phyloP scores from a whole-genome alignment of 2,797 vertebrate genomes.

The Hipposideros larvatus region DNA sequence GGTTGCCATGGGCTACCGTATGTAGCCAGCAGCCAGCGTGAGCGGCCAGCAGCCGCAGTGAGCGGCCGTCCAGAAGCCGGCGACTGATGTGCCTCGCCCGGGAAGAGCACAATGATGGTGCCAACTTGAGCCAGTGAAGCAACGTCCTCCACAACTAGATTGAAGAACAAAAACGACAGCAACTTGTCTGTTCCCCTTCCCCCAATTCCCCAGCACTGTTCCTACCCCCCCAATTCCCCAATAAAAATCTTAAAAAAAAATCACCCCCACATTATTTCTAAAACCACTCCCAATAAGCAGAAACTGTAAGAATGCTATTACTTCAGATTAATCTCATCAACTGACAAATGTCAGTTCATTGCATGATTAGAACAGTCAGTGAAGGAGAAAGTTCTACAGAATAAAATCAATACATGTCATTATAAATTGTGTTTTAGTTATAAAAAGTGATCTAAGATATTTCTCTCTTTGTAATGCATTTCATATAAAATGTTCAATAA shows the following conservation, averaged over 20 bases:
- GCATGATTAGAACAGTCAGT: neutral
- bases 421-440: neutral
- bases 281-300: neutral
- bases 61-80: no score
- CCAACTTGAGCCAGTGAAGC: no score
- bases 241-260: neutral
- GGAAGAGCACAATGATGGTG: no score
- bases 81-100: no score
- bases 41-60: no score
- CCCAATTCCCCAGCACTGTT: no score
- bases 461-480: neutral
- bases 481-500: neutral
- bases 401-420: neutral
- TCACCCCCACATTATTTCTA: neutral
- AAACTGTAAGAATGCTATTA: neutral
- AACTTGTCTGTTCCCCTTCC: no score
- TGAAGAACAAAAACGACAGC: no score
- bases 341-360: neutral
- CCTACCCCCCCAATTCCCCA: no score
- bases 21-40: no score
- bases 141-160: no score
- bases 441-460: neutral
- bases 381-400: constrained; percentile 27
- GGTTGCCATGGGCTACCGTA: no score
- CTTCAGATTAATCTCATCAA: neutral